Conservation (phyloP, 92 coral and sea anemone genomes). For the Umimayanthus kanabou region DNA sequence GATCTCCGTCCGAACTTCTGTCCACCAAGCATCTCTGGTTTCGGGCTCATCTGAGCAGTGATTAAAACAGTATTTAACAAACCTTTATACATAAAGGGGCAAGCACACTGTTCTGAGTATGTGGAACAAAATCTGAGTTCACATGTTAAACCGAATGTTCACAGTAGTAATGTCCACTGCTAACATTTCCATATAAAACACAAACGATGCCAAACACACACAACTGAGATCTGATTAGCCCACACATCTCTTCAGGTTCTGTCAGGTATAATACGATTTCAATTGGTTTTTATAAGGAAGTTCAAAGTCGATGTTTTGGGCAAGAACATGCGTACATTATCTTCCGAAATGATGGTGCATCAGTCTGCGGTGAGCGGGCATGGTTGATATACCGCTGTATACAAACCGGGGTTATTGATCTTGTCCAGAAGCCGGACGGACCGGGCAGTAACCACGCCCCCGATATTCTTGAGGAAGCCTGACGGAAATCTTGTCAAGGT, state of each 20-base stretch:
- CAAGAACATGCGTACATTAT: too few species aligned
- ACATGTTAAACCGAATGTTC: too few species aligned
- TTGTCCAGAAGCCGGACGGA: constrained; percentile 93
- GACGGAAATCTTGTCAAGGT: constrained; percentile 89
- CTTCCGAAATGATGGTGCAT: too few species aligned
- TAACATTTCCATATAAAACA: too few species aligned
- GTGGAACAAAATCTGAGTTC: background rate
- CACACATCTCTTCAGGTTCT: too few species aligned
- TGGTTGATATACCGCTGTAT: background rate
- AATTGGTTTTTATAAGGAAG: too few species aligned
- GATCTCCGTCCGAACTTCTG: constrained; percentile 94
- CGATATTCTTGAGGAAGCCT: constrained; percentile 81
- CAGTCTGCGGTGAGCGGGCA: too few species aligned
- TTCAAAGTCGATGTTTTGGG: too few species aligned
- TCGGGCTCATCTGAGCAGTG: constrained; percentile 86
- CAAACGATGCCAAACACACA: too few species aligned
- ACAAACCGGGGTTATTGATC: constrained; percentile 93
- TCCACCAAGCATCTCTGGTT: constrained; percentile 99
- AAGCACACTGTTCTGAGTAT: background rate
- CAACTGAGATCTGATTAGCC: too few species aligned
- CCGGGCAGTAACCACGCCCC: constrained; percentile 97
- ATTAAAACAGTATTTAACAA: background rate
- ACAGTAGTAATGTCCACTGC: too few species aligned
- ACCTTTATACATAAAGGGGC: background rate
- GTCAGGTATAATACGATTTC: too few species aligned